Evolutionary conservation across 2,888 invertebrate species (phyloP).

Genomic region (Mythimna lalbum): DNA sequence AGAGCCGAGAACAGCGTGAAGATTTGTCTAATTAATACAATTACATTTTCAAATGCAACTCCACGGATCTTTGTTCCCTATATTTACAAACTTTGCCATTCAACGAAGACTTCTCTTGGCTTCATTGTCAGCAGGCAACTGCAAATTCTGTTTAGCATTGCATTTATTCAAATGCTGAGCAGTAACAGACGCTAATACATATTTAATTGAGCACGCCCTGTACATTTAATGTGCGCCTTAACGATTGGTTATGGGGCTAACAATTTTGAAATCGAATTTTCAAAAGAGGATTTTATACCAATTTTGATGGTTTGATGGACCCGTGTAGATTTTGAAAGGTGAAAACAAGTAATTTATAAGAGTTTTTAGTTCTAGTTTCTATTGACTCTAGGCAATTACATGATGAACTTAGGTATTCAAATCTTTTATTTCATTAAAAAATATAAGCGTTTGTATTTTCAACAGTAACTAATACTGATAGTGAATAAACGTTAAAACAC

Average conservation of each 20-base stretch:
- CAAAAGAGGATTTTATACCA: conserved; percentile 18
- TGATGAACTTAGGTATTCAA: too few relatives aligned
- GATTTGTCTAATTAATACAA: conserved; percentile 66
- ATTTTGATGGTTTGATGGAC: neutral
- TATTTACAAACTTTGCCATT: conserved; percentile 68
- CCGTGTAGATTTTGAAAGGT: conserved; percentile 20
- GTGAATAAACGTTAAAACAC: neutral
- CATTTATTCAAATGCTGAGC: conserved; percentile 79
- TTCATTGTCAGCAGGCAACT: conserved; percentile 67
- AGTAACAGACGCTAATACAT: conserved; percentile 84
- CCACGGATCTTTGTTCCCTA: conserved; percentile 62
- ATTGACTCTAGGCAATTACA: neutral
- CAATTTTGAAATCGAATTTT: conserved; percentile 66
- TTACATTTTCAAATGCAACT: conserved; percentile 61
- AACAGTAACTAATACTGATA: neutral
- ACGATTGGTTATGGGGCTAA: conserved; percentile 71
- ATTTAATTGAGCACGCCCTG: conserved; percentile 85
- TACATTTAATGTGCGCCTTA: conserved; percentile 75
- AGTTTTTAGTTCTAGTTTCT: neutral
- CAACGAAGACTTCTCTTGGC: conserved; percentile 63
- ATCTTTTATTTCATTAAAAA: neutral
- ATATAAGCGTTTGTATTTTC: neutral
- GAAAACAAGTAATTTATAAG: neutral
- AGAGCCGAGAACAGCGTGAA: conserved; percentile 48
- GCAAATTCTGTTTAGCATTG: conserved; percentile 76